Percentiles rank a stretch among this genome's conserved stretches.
Evolutionary conservation across 2,888 invertebrate genomes (phyloP).

Genomic region (Catocala fraxini): DNA sequence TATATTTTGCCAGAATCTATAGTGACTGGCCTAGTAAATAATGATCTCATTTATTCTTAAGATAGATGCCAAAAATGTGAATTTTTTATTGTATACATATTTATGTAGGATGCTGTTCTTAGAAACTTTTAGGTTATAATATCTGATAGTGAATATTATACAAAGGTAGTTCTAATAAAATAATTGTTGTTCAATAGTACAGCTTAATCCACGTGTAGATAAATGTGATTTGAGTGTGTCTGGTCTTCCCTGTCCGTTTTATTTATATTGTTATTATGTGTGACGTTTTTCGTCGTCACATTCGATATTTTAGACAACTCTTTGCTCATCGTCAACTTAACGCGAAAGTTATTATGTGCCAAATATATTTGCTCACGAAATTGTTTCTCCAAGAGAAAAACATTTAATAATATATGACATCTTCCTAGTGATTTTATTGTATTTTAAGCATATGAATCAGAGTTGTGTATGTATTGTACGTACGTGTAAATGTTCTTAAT

Average conservation of each 20-base stretch:
- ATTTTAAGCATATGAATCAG: constrained; percentile 29
- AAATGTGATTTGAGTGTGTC: constrained; percentile 14
- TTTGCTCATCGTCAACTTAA: constrained; percentile 35
- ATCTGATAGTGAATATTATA: constrained; percentile 40
- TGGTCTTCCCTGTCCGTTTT: constrained; percentile 43
- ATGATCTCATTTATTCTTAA: constrained; percentile 40
- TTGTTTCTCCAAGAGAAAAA: constrained; percentile 48
- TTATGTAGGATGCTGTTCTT: constrained; percentile 31
- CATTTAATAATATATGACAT: constrained; percentile 9
- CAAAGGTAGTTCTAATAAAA: constrained; percentile 26
- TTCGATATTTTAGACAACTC: constrained; percentile 13
- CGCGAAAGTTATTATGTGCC: constrained; percentile 49
- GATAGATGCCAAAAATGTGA: constrained; percentile 24
- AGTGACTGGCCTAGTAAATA: constrained; percentile 11
- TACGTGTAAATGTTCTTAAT: constrained; percentile 57
- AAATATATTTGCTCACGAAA: constrained; percentile 49
- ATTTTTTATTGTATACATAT: constrained; percentile 31
- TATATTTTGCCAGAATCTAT: background rate
- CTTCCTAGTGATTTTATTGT: constrained; percentile 22
- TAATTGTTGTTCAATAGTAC: constrained; percentile 6
- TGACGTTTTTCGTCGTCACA: constrained; percentile 22
- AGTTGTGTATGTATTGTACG: constrained; percentile 36
- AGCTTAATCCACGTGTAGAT: background rate
- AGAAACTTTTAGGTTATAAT: constrained; percentile 31
- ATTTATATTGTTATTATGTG: constrained; percentile 19